phyloP scores from a whole-genome alignment of 2,888 invertebrate species.

The Agrochola circellaris region DNA sequence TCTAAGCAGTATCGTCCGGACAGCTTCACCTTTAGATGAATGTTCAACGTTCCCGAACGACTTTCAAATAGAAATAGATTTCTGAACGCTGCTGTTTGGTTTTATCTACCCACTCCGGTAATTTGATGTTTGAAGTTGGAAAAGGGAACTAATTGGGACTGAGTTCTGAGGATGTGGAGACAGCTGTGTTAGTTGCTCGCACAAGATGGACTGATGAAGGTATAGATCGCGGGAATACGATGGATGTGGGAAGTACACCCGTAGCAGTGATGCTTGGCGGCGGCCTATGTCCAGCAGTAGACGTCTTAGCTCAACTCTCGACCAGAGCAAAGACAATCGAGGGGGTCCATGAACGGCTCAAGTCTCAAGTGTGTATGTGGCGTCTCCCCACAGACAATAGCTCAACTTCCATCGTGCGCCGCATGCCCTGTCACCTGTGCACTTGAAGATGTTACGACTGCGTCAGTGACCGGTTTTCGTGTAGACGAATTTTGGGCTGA shows the following conservation, averaged over 20 bases:
- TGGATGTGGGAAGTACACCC: neutral
- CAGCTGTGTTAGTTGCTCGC: neutral
- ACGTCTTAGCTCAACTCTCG: neutral
- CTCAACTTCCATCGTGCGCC: neutral
- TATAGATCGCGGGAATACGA: neutral
- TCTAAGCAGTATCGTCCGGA: conserved; percentile 12
- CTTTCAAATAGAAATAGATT: conserved; percentile 47
- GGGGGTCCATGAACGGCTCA: neutral
- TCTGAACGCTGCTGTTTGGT: conserved; percentile 16
- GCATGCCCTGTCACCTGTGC: neutral
- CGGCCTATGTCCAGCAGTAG: too few species aligned
- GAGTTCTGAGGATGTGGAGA: neutral
- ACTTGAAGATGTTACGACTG: neutral
- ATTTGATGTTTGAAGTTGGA: conserved; percentile 7
- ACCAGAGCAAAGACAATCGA: neutral
- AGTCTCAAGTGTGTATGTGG: too few species aligned
- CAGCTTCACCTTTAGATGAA: conserved; percentile 29
- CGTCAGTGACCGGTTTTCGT: neutral
- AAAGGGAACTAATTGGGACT: conserved; percentile 4
- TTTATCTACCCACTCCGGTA: conserved; percentile 37
- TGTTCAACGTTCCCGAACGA: conserved; percentile 3
- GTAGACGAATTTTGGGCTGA: neutral
- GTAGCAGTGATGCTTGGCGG: neutral
- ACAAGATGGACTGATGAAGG: neutral
- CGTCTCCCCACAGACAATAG: too few species aligned